These are phyloP conservation scores for Chirona hameri DNA, from an alignment of 2,888 invertebrate genomes.

Conservation along the genomic window DNA sequence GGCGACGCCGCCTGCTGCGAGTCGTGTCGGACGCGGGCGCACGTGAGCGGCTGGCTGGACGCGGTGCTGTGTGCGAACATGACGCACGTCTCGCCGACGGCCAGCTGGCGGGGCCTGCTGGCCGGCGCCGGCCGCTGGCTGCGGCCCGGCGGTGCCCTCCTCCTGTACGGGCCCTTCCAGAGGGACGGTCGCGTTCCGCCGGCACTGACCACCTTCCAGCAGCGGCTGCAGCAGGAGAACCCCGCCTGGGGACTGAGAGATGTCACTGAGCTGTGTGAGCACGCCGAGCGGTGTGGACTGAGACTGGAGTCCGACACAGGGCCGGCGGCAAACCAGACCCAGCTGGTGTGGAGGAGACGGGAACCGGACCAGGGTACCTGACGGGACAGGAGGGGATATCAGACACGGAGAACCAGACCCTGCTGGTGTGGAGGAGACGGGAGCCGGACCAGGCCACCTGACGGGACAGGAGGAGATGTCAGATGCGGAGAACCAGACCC, in stretches of 20 bases:
- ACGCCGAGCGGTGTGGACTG: not conserved
- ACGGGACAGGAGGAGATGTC: no score
- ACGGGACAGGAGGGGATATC: no score
- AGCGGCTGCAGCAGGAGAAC: not conserved
- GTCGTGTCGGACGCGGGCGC: not conserved
- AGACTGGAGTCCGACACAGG: not conserved
- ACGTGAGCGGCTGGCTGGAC: constrained; percentile 7
- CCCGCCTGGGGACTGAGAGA: not conserved
- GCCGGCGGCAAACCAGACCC: not conserved
- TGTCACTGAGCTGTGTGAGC: not conserved
- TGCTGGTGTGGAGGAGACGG: no score
- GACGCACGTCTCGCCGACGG: not conserved
- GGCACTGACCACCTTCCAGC: not conserved
- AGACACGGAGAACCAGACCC: no score
- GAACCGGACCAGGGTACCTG: not conserved
- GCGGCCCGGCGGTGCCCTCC: not conserved
- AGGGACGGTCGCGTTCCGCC: not conserved
- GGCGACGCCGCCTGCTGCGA: not conserved
- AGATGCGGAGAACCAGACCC: no score
- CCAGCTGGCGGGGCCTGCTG: not conserved
- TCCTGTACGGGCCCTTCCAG: not conserved
- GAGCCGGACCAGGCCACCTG: no score
- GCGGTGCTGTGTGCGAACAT: constrained; percentile 8
- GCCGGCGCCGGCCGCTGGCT: not conserved
- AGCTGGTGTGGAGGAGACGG: not conserved